phyloP scores from a whole-genome alignment of 2,888 invertebrate species.

The Sinhomidia bicolor region DNA sequence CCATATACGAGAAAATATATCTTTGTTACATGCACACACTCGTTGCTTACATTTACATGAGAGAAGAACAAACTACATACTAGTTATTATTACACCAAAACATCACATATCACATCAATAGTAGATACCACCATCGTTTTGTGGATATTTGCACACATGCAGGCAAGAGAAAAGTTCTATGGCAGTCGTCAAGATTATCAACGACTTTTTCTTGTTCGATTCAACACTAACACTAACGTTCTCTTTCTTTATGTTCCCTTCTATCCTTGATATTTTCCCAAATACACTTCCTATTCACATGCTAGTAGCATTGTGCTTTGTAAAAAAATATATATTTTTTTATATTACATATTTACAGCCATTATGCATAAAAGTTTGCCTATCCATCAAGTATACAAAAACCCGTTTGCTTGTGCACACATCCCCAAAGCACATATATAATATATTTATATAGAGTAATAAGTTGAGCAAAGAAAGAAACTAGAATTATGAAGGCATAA shows the following conservation, averaged over 20 bases:
- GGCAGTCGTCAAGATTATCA: conserved; percentile 22
- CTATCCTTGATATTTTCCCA: conserved; percentile 43
- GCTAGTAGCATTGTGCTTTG: no score
- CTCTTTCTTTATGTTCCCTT: conserved; percentile 3
- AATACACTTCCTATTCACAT: background rate
- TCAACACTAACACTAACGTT: conserved; percentile 50
- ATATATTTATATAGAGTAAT: no score
- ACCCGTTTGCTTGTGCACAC: no score
- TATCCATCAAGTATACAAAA: no score
- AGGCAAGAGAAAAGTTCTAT: background rate
- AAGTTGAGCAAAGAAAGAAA: no score
- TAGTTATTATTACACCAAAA: background rate
- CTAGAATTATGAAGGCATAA: background rate
- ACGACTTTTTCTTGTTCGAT: conserved; percentile 33
- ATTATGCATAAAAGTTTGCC: no score
- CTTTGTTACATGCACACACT: background rate
- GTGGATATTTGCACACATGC: conserved; percentile 16
- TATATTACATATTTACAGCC: no score
- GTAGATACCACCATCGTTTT: background rate
- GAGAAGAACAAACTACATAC: background rate
- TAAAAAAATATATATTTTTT: no score
- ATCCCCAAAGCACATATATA: no score
- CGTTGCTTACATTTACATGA: conserved; percentile 1
- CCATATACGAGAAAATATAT: background rate
- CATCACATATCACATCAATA: conserved; percentile 13